Conservation (phyloP, 1,140 invertebrate species). For the Trichonephila clavipes region DNA sequence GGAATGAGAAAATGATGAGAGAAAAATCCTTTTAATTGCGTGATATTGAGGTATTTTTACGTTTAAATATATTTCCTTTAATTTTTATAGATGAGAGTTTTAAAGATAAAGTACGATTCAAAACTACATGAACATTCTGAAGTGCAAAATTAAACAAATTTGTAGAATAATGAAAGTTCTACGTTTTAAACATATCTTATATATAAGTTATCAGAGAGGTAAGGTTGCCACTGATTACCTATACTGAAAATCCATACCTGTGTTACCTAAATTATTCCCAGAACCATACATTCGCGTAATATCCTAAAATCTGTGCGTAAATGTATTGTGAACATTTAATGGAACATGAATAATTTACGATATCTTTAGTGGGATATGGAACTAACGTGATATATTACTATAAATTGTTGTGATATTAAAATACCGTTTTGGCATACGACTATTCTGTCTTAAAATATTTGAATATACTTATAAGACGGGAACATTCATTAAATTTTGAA, state of each 20-base stretch:
- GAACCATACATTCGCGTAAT: background rate
- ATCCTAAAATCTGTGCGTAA: too few relatives aligned
- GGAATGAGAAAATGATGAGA: too few relatives aligned
- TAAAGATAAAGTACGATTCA: too few relatives aligned
- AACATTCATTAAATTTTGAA: too few relatives aligned
- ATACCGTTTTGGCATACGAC: background rate
- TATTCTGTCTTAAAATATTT: background rate
- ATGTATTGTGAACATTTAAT: background rate
- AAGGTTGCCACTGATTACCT: background rate
- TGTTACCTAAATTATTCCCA: background rate
- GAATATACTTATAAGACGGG: too few relatives aligned
- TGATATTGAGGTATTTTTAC: too few relatives aligned
- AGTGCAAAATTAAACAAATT: too few relatives aligned
- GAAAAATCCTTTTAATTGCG: too few relatives aligned
- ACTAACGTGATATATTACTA: background rate
- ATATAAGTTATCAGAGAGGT: background rate
- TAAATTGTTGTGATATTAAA: background rate
- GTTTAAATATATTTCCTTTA: too few relatives aligned
- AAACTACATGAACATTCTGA: too few relatives aligned
- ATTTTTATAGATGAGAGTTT: too few relatives aligned
- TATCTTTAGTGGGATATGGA: background rate
- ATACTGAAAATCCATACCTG: background rate
- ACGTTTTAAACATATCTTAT: background rate
- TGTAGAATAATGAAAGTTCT: too few relatives aligned
- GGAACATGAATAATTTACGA: background rate